Base-by-base conservation (phyloP, 2,113 vertebrate genomes). In the Cervus canadensis region DNA sequence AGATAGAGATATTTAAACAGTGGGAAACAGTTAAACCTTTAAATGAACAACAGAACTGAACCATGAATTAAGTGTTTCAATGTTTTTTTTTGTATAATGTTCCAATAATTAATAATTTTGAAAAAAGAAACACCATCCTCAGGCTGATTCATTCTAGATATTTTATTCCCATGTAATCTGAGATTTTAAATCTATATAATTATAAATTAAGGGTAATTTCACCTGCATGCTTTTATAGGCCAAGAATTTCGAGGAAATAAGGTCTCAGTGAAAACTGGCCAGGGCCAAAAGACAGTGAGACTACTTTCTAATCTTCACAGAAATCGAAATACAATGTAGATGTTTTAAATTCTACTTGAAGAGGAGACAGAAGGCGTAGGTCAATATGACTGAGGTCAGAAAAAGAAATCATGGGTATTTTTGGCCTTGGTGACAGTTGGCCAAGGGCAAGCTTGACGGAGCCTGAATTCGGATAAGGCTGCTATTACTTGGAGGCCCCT, bases 1-100 rank as follows among this genome's bases (percentile, higher is more conserved):
- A 99, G 98, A 98, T 86, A 94, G 93, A 0, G 13, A 97, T 84
- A 98, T 96, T 98, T 98, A 94, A 98, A 98, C 96, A 98, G 94
- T 97, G 91, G 97, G 97, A 98, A 98, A 96, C 94, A 97, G 95
- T 97, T 98, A 98, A 98, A 98, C 90, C 96, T 98, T 98, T 97
- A 98, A 98, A 98, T 95, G 89, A 98, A 82, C 96, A 93, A 96
- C 95, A 98, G 94, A 95, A 94, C 67, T 81, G 62, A 88, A 81
- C 82, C 81, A 85, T 5, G 92, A 97, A 95, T 95, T 54, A 78
- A 98, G 97, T 96, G 98, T 92, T 95, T 92, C 89, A 95, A 97
- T 98, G 98, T 95, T 97, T 86, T 98, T 97, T 87, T 90, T 97
- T 95, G 79, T 97, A 97, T 97, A 98, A 98, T 78, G 96, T 97